Conservation (phyloP, 2,888 invertebrate species). For the Aplocera efformata region DNA sequence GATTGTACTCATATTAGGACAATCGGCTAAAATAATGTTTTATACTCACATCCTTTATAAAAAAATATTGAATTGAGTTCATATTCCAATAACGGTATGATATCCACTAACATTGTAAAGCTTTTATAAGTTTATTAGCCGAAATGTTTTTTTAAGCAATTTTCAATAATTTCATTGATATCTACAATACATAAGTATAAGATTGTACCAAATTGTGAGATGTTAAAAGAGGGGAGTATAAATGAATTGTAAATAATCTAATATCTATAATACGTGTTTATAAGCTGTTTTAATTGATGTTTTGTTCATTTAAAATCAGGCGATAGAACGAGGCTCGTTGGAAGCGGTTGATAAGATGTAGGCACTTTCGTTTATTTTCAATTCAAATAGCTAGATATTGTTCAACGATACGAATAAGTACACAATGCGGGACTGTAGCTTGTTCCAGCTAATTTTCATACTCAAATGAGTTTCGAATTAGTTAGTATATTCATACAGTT, state of each 20-base stretch:
- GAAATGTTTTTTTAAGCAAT: slow-evolving; percentile 22
- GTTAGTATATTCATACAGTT: slow-evolving; percentile 42
- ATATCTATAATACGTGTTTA: slow-evolving; percentile 65
- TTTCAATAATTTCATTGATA: slow-evolving; percentile 17
- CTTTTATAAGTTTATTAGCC: slow-evolving; percentile 24
- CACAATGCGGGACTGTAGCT: slow-evolving; percentile 18
- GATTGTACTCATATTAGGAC: slow-evolving; percentile 64
- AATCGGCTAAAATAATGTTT: slow-evolving; percentile 59
- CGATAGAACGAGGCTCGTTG: slow-evolving; percentile 21
- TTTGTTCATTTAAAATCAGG: slow-evolving; percentile 42
- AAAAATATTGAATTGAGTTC: slow-evolving; percentile 14
- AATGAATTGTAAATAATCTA: slow-evolving; percentile 69
- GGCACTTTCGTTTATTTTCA: slow-evolving; percentile 17
- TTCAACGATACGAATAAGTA: slow-evolving; percentile 12
- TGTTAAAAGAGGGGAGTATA: slow-evolving; percentile 49
- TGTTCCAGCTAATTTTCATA: slow-evolving; percentile 19
- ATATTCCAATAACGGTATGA: slow-evolving; percentile 5
- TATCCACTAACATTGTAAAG: slow-evolving; percentile 13
- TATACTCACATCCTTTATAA: slow-evolving; percentile 63
- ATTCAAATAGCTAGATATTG: slow-evolving; percentile 30
- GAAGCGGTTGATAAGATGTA: slow-evolving; percentile 8
- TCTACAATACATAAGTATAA: slow-evolving; percentile 27
- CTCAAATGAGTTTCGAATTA: slow-evolving; percentile 30
- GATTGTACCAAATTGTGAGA: slow-evolving; percentile 55
- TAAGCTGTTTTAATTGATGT: slow-evolving; percentile 64